Percentiles rank a stretch among this genome's conserved stretches.
Conservation (phyloP, 2,113 vertebrate species). For the Atractosteus spatula region DNA sequence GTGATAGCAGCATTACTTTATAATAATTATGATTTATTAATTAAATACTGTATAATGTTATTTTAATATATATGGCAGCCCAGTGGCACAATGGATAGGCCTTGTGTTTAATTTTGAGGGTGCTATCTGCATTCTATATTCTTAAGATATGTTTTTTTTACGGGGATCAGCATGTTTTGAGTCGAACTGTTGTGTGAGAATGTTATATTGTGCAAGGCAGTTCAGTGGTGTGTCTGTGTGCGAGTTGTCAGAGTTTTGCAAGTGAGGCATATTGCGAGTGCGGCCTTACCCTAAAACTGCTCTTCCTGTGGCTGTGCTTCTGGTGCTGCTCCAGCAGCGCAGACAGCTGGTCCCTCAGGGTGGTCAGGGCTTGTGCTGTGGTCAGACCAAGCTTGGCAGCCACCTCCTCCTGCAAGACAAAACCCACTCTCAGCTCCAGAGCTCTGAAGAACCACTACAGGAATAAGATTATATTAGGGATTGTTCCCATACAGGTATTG, state of each 20-base stretch:
- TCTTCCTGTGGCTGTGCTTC: constrained; percentile 61
- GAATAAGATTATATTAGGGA: neutral
- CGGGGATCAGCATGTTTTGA: too few relatives aligned
- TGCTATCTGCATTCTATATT: too few relatives aligned
- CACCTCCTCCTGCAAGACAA: constrained; percentile 71
- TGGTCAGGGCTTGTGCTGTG: constrained; percentile 81
- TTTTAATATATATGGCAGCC: too few relatives aligned
- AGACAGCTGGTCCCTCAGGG: constrained; percentile 83
- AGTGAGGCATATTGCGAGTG: neutral
- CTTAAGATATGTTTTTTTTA: too few relatives aligned
- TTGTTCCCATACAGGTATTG: neutral
- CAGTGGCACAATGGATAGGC: too few relatives aligned
- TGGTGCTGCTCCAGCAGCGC: constrained; percentile 81
- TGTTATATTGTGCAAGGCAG: neutral
- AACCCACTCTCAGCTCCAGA: neutral
- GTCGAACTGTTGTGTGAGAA: neutral
- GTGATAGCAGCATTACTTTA: too few relatives aligned
- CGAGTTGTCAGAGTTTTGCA: neutral
- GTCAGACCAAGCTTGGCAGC: constrained; percentile 80
- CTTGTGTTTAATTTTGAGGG: too few relatives aligned
- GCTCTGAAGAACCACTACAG: too few relatives aligned
- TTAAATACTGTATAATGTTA: too few relatives aligned
- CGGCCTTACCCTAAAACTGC: constrained; percentile 71
- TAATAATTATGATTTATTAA: too few relatives aligned
- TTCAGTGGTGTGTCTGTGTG: neutral